Conservation (phyloP, 2,113 vertebrate genomes). For the Nerophis ophidion region DNA sequence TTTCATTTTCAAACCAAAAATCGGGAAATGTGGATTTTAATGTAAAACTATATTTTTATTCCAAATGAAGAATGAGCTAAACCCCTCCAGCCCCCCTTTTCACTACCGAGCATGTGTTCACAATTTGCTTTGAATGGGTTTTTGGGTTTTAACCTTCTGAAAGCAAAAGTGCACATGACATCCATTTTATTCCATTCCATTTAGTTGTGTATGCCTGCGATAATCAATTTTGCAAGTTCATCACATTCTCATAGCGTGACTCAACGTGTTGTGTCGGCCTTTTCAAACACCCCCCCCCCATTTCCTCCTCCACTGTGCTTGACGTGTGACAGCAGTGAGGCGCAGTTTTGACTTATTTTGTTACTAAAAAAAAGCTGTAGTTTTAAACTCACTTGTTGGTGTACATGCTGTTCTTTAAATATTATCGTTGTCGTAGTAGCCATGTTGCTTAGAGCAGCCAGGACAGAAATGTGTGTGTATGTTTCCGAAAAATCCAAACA, state of each 20-base stretch:
- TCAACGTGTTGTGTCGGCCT: slow-evolving; percentile 44
- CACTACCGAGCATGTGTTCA: slow-evolving; percentile 21
- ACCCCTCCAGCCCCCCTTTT: not conserved
- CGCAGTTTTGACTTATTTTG: not conserved
- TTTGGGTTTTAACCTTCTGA: slow-evolving; percentile 31
- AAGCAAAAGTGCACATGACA: slow-evolving; percentile 10
- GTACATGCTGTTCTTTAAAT: not conserved
- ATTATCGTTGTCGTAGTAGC: not conserved
- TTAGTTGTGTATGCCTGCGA: slow-evolving; percentile 12
- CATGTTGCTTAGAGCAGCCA: not conserved
- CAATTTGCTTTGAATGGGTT: slow-evolving; percentile 24
- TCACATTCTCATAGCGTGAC: slow-evolving; percentile 70
- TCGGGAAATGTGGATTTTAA: too few species aligned
- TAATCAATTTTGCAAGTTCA: slow-evolving; percentile 66
- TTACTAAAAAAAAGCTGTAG: not conserved
- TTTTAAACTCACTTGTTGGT: not conserved
- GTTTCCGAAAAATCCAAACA: too few species aligned
- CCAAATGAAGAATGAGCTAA: too few species aligned
- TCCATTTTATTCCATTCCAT: slow-evolving; percentile 1
- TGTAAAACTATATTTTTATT: too few species aligned
- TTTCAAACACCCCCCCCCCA: slow-evolving; percentile 47
- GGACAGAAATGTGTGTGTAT: not conserved
- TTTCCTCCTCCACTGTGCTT: slow-evolving; percentile 48
- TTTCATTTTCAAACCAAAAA: too few species aligned
- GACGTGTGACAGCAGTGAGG: slow-evolving; percentile 18